Evolutionary conservation across 2,888 invertebrate genomes (phyloP), one percentile per base, ranked within the genome.

Genomic region (Cheilosia scutellata): DNA sequence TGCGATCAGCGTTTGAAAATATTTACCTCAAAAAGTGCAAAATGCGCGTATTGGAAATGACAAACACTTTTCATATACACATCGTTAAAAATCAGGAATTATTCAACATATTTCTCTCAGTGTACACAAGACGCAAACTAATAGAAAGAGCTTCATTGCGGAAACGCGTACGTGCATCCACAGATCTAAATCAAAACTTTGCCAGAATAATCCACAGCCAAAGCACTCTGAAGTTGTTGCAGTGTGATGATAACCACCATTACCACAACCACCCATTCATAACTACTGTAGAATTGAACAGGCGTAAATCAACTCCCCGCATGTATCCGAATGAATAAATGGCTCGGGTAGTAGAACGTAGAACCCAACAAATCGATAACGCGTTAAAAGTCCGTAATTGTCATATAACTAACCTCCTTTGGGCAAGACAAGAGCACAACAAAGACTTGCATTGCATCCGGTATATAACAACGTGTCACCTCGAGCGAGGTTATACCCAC

Each of bases 261-360:
- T 4, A 31, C 47, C 25, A 29, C 31, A 49, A 37, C 5, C 37
- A 71, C n/a, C 63, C 63, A 65, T 74, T 57, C 42, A 57, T 55
- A 44, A 62, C 42, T 27, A 62, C 42, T 27, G 51, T n/a, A 49
- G 20, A 31, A 4, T 53, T 60, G 60, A 9, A 20, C 13, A 20
- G 53, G 29, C 31, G 42, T 71, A 82, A 77, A 82, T 82, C 71
- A 77, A 33, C 37, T 58, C 27, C 60, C 49, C 31, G 51, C 79
- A 74, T 63, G 57, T 55, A 40, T 63, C 29, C 57, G 29, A 63
- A 84, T 63, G 68, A 63, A 78, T 63, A 83, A 77, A 72, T 65
- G 51, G 29, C 40, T 62, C 49, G 44, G 60, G 58, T 37, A 31
- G 31, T 55, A 53, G 53, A 49, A 62, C 37, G 37, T 63, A 29